Conservation (phyloP, 2,113 vertebrate genomes). For the Phalacrocorax pelagicus region DNA sequence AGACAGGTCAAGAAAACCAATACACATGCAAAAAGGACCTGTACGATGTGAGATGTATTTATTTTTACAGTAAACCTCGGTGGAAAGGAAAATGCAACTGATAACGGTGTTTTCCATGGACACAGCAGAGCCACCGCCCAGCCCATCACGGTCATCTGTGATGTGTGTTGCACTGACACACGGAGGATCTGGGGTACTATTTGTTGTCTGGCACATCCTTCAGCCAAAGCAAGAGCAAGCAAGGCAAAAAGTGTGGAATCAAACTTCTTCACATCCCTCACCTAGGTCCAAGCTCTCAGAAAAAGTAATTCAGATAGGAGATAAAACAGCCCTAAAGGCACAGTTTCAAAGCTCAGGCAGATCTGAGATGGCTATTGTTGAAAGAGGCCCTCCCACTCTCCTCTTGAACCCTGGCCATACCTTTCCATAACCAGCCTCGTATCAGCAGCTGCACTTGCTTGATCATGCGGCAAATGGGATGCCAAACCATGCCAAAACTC, state of each 20-base stretch:
- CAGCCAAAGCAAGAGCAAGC: not conserved
- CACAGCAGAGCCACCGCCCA: not conserved
- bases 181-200: not conserved
- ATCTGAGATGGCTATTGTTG: not conserved
- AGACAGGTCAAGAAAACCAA: not conserved
- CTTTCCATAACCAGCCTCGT: not conserved
- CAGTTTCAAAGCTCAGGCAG: not conserved
- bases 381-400: not conserved
- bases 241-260: not conserved
- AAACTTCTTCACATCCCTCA: no score
- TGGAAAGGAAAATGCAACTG: not conserved
- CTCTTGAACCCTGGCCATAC: not conserved
- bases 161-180: no score
- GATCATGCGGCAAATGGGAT: fast-evolving
- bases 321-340: not conserved
- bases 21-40: not conserved
- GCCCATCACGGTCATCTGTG: not conserved
- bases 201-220: not conserved
- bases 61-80: not conserved
- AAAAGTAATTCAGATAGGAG: not conserved
- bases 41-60: not conserved
- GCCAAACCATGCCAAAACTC: not conserved
- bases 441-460: fast-evolving
- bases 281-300: not conserved
- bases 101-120: not conserved